phyloP scores from a whole-genome alignment of 2,888 invertebrate genomes.

The Phalera bucephala region DNA sequence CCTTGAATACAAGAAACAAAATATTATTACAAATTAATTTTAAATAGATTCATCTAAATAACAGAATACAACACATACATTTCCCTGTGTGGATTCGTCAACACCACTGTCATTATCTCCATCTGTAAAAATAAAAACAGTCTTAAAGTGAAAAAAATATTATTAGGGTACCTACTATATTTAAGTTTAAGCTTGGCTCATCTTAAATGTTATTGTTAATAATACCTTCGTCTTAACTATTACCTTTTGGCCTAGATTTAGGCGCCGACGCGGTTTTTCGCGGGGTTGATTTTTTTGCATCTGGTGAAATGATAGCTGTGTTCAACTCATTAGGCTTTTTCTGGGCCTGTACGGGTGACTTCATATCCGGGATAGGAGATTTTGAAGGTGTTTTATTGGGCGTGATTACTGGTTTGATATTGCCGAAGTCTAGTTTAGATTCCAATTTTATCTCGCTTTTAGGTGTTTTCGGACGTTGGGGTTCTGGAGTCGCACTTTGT shows the following conservation, averaged over 20 bases:
- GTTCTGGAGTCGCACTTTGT: constrained; percentile 56
- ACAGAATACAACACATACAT: constrained; percentile 80
- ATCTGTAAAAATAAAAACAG: constrained; percentile 77
- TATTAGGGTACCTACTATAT: neutral
- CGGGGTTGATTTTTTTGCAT: constrained; percentile 67
- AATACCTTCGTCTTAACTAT: constrained; percentile 11
- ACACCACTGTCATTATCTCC: constrained; percentile 93
- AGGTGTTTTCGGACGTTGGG: constrained; percentile 67
- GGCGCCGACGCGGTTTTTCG: constrained; percentile 70
- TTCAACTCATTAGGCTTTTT: constrained; percentile 70
- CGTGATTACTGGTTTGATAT: constrained; percentile 38
- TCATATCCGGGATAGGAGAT: constrained; percentile 55
- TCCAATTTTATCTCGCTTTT: constrained; percentile 57
- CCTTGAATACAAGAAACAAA: constrained; percentile 46
- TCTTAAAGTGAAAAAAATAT: neutral
- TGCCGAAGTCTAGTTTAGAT: constrained; percentile 32
- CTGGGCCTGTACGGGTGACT: constrained; percentile 47
- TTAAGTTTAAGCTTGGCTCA: constrained; percentile 49
- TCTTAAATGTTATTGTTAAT: constrained; percentile 35
- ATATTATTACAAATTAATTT: neutral
- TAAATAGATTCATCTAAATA: constrained; percentile 2
- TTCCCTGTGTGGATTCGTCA: constrained; percentile 91
- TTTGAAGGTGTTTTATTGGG: constrained; percentile 54
- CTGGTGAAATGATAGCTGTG: constrained; percentile 45
- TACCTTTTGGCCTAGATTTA: constrained; percentile 75